These are phyloP conservation scores for Nothobranchius furzeri DNA, from an alignment of 2,113 vertebrate genomes.

Conservation along the genomic window DNA sequence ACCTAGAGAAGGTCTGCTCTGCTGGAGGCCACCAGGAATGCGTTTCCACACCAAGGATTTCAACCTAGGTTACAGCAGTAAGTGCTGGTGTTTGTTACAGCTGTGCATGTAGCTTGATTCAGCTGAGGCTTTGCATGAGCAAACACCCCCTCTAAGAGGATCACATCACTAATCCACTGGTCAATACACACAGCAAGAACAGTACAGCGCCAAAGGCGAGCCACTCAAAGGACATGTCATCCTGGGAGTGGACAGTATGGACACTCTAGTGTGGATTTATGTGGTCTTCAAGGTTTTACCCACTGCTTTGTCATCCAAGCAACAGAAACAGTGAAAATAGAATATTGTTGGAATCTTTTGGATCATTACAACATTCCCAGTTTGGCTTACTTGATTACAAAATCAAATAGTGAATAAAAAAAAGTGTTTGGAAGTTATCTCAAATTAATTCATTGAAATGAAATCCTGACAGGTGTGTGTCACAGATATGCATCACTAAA, in stretches of 20 bases:
- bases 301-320: neutral
- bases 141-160: conserved; percentile 65
- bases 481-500: no score
- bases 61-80: conserved; percentile 67
- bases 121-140: conserved; percentile 43
- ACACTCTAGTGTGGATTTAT: conserved; percentile 11
- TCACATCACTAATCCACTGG: conserved; percentile 70
- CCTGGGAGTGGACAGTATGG: conserved; percentile 14
- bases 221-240: conserved; percentile 58
- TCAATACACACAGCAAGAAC: conserved; percentile 66
- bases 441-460: no score
- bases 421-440: no score
- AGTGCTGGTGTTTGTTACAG: conserved; percentile 54
- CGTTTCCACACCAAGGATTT: conserved; percentile 52
- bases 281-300: neutral
- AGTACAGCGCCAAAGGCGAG: conserved; percentile 53
- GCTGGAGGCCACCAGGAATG: conserved; percentile 69
- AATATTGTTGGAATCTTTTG: neutral
- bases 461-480: no score
- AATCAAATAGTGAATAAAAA: no score
- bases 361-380: no score
- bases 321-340: neutral
- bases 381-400: no score
- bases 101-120: conserved; percentile 24
- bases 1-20: conserved; percentile 36